Evolutionary conservation across 1,140 invertebrate genomes (phyloP), one percentile per base, ranked within the genome.

Genomic region (Pogonognathellus flavescens): DNA sequence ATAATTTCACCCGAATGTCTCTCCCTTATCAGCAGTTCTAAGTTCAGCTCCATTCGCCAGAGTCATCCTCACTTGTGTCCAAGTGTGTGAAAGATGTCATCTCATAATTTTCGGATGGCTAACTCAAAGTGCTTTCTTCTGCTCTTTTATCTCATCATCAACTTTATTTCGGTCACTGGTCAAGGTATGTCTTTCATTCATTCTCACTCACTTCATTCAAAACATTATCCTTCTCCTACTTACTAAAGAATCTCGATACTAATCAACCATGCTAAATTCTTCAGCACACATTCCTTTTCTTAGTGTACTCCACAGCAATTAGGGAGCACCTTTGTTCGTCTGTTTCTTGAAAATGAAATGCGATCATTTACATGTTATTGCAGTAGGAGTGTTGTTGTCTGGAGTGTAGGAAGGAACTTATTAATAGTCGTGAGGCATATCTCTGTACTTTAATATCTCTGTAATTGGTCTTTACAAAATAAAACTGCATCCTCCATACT

Each of bases 1-100:
- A 76, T 76, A 76, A 76, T 76, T 76, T 76, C 70, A 49, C 70
- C 70, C 70, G 70, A 76, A 76, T 76, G 70, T 76, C 70, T 76
- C 70, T 31, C 41, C 31, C 25, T 76, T 31, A 50, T 31, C 70
- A 76, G 13, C 25, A 76, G 70, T 76, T 76, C 70, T 76, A 41
- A 76, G 70, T 76, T 76, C 70, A 76, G 25, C 31, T 50, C 31
- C 31, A 31, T 50, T 76, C 41, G n/a, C 31, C 41, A 25, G 22
- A 76, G 70, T 31, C 31, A 31, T 50, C 70, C 25, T 72, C 41
- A 41, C 41, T 76, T 20, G 41, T 76, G 70, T 76, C 70, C 31
- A 76, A 76, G 41, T 76, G 70, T 31, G 70, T 49, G n/a, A 41
- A 70, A 70, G 31, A 41, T 41, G 31, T 41, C 31, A 41, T 41